Evolutionary conservation across 2,113 vertebrate genomes (phyloP).

Genomic region (Phycodurus eques): DNA sequence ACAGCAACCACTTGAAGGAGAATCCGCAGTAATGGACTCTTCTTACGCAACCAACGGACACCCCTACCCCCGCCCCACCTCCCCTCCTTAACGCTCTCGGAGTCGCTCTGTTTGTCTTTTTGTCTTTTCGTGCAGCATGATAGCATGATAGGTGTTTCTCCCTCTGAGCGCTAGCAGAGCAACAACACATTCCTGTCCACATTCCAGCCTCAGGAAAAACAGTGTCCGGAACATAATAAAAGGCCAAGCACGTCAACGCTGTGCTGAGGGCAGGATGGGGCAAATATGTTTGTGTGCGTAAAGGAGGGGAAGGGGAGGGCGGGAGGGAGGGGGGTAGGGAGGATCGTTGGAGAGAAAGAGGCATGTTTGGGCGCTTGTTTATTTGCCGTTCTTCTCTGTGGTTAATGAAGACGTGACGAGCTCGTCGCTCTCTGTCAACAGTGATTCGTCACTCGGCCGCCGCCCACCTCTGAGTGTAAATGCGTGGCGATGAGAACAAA

Average conservation of each 20-base stretch:
- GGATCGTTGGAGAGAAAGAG: conserved; percentile 13
- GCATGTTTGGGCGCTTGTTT: conserved; percentile 37
- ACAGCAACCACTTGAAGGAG: conserved; percentile 17
- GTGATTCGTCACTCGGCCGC: conserved; percentile 8
- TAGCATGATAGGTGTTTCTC: conserved; percentile 58
- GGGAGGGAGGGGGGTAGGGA: conserved; percentile 20
- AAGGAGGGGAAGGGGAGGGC: conserved; percentile 29
- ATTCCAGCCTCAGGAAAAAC: conserved; percentile 74
- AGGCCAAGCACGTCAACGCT: conserved; percentile 66
- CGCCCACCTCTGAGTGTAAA: background rate
- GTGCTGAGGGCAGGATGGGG: conserved; percentile 49
- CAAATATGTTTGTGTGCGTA: conserved; percentile 50
- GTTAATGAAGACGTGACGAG: conserved; percentile 31
- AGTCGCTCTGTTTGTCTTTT: conserved; percentile 6
- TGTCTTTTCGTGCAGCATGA: conserved; percentile 29
- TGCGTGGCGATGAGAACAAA: background rate
- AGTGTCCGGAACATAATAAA: conserved; percentile 75
- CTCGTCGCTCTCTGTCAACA: conserved; percentile 10
- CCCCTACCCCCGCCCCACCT: no score
- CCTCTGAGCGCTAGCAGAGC: conserved; percentile 62
- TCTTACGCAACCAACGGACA: conserved; percentile 8
- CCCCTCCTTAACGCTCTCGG: conserved; percentile 5
- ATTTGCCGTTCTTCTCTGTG: conserved; percentile 41
- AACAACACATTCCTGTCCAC: conserved; percentile 74
- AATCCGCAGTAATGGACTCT: conserved; percentile 13